Evolutionary conservation across 1,140 invertebrate genomes (phyloP).

Genomic region (Batillaria attramentaria): DNA sequence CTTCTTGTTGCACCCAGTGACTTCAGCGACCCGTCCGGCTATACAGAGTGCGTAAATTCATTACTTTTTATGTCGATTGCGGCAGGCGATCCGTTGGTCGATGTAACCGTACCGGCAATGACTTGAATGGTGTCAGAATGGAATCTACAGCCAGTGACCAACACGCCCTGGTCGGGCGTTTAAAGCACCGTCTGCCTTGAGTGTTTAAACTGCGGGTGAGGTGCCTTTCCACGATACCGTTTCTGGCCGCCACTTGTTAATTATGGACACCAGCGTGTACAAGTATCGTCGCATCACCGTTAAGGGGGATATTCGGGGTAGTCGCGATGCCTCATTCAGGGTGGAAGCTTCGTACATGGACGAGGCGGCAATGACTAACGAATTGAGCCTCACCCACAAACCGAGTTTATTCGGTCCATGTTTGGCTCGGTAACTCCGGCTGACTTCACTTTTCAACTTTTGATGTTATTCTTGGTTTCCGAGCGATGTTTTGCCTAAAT

Average conservation of each 20-base stretch:
- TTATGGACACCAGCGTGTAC: background rate
- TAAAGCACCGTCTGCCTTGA: background rate
- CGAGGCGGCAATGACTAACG: no score
- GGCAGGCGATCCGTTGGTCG: background rate
- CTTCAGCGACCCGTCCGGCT: no score
- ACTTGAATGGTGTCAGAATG: constrained; percentile 1
- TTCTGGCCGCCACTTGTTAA: constrained; percentile 6
- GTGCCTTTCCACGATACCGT: background rate
- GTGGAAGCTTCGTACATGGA: no score
- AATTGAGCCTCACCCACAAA: background rate
- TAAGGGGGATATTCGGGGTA: background rate
- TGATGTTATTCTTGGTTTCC: background rate
- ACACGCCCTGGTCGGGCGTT: background rate
- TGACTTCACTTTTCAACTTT: background rate
- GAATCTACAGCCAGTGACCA: background rate
- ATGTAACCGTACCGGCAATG: background rate
- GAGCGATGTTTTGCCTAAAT: background rate
- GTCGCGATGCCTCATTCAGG: background rate
- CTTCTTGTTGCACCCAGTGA: no score
- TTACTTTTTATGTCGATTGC: background rate
- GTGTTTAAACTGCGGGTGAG: constrained; percentile 6
- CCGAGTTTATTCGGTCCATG: background rate
- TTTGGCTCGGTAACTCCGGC: background rate
- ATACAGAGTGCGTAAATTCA: no score
- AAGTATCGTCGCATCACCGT: constrained; percentile 11